phyloP scores from a whole-genome alignment of 2,797 vertebrate species.

The Pangasius djambal region DNA sequence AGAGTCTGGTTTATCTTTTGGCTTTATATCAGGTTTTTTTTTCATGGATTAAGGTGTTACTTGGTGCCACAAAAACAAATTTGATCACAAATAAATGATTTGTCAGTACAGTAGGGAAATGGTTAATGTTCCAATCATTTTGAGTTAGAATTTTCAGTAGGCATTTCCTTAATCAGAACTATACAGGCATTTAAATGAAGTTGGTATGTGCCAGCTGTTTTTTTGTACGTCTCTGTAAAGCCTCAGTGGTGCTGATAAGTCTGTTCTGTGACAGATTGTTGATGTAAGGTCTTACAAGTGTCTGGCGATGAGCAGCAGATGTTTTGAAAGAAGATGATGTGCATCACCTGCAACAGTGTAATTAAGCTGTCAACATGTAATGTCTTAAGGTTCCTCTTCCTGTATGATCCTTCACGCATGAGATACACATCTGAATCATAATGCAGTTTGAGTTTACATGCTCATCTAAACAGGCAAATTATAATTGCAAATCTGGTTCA shows the following conservation, averaged over 20 bases:
- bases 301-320: constrained; percentile 49
- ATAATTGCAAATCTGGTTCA: constrained; percentile 48
- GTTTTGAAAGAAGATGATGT: constrained; percentile 47
- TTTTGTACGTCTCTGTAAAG: neutral
- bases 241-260: constrained; percentile 15
- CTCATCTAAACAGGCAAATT: constrained; percentile 47
- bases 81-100: neutral
- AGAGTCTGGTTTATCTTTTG: constrained; percentile 12
- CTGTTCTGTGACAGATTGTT: constrained; percentile 35
- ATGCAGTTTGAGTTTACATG: constrained; percentile 32
- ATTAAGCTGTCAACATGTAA: constrained; percentile 61
- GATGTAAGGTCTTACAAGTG: constrained; percentile 40
- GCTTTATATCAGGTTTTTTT: neutral
- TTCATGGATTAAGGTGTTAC: neutral
- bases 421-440: constrained; percentile 46
- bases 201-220: constrained; percentile 16
- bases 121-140: neutral
- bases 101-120: neutral
- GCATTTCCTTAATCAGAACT: neutral
- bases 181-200: neutral
- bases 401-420: constrained; percentile 48
- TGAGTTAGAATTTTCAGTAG: neutral
- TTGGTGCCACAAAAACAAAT: neutral
- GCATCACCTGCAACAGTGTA: constrained; percentile 57
- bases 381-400: constrained; percentile 51